phyloP scores from a whole-genome alignment of 1,140 invertebrate genomes.

The Monochamus saltuarius region DNA sequence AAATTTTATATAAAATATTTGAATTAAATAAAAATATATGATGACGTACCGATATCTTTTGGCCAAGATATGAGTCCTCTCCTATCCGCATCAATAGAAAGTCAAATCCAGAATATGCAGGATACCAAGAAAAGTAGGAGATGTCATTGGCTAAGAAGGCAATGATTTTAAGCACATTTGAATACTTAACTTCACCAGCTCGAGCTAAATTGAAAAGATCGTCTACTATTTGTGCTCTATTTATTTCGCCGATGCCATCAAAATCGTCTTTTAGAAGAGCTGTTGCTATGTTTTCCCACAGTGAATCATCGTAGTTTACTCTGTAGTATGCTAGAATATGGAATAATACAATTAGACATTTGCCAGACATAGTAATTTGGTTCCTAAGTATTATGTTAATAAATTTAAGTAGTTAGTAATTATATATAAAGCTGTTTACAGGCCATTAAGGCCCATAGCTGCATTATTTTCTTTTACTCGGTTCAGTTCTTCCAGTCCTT shows the following conservation, averaged over 20 bases:
- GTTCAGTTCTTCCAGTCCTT: too few relatives aligned
- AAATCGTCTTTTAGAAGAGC: constrained; percentile 56
- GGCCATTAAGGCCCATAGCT: too few relatives aligned
- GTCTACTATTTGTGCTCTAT: constrained; percentile 78
- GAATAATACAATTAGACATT: not conserved
- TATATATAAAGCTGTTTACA: too few relatives aligned
- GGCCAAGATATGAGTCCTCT: constrained; percentile 11
- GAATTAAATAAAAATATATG: not conserved
- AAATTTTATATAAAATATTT: constrained; percentile 5
- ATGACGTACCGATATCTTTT: constrained; percentile 20
- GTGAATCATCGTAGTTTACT: constrained; percentile 72
- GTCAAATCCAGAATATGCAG: constrained; percentile 59
- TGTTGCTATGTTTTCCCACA: constrained; percentile 64
- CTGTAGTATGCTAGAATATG: constrained; percentile 53
- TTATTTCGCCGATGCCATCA: constrained; percentile 64
- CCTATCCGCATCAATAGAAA: constrained; percentile 49
- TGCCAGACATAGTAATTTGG: not conserved
- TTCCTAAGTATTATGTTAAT: too few relatives aligned
- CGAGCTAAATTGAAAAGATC: constrained; percentile 69
- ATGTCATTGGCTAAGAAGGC: constrained; percentile 63
- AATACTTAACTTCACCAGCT: constrained; percentile 51
- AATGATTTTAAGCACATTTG: constrained; percentile 58
- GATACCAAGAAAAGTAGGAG: constrained; percentile 66
- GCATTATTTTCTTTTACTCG: too few relatives aligned
- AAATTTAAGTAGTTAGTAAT: too few relatives aligned